Evolutionary conservation across 2,113 vertebrate species (phyloP), one percentile per base, ranked within the genome.

Genomic region (Gallinago paraguaiae): DNA sequence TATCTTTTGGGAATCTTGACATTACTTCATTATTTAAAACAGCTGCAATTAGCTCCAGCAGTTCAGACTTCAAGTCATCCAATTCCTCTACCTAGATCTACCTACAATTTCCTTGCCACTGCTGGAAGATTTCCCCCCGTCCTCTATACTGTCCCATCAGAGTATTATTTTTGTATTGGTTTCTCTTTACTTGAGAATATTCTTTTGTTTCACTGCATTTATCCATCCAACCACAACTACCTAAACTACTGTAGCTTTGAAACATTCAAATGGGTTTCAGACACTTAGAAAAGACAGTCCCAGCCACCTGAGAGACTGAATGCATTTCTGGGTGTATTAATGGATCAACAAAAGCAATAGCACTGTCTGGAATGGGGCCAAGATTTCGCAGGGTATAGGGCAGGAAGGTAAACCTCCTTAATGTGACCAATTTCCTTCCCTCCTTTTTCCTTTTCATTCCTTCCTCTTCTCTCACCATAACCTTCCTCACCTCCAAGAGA

Each of bases 341-440:
- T 2, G 27, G 69, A 67, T 65, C 69, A 93, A 79, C 60, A 71
- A 71, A 88, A 88, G 39, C 65, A 90, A 57, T 10, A 83, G 64
- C 60, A 79, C n/a, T 65, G 45, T 31, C 53, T 93, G 96, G 90
- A 96, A 59, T 2, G 30, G 16, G 41, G 80, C 93, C 77, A 92
- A 71, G 60, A 83, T 65, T 90, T 94, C 20, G 9, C 65, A 92
- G 70, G 45, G n/a, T 87, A 71, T 63, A 64, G 30, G 35, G 81
- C 83, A 92, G 65, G 86, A 95, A 86, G 56, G 92, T 72, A 97
- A 96, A 89, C 65, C 65, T 92, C 72, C 77, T 63, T 95, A 92
- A 96, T 70, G 70, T 25, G 77, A 93, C 65, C 93, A 78, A 96
- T 95, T 97, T 97, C 95, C 95, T 96, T 95, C 50, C 25, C 81